Evolutionary conservation across 2,797 vertebrate genomes (phyloP), one percentile per base, ranked within the genome.

Genomic region (Pantherophis vulpinus): DNA sequence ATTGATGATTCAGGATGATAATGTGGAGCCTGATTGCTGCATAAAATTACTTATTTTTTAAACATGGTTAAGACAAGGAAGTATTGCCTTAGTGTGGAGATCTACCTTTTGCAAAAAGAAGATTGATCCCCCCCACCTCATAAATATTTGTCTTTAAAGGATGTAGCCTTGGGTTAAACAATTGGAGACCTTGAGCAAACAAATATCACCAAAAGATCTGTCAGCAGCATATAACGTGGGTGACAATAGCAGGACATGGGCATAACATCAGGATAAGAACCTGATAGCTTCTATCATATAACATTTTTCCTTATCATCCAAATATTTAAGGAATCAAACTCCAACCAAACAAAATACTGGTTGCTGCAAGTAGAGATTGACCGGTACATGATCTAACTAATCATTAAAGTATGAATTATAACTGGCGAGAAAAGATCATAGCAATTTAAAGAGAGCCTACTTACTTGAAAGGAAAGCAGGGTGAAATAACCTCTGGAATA

Each of bases 331-430:
- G 66, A 70, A n/a, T 32, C 32, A 11, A 55, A 32, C 14, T 70
- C 66, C n/a, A 32, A 18, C 14, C 13, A 16, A 18, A 70, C 14
- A 70, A 70, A 70, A 70, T 70, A 70, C 32, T 32, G 12, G 8
- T 32, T 70, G 8, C 5, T 70, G n/a, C 5, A 14, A 70, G 14
- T 18, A 70, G n/a, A 14, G n/a, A 70, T 32, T 13, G 42, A 42
- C 42, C 42, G 42, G 42, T 70, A 70, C n/a, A 32, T 20, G 16
- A 58, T 58, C 16, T 58, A 14, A 70, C 29, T n/a, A 70, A 0
- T 99, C 42, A 47, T 47, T 47, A 47, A 47, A 47, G 42, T 47
- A 74, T 47, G 42, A 7, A 37, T 6, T 74, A 7, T 70, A 70
- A 74, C 8, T 74, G n/a, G 66, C 2, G 32, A 74, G 16, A 37